Base-by-base conservation (phyloP, 2,888 invertebrate species). In the Melanostoma scalare region DNA sequence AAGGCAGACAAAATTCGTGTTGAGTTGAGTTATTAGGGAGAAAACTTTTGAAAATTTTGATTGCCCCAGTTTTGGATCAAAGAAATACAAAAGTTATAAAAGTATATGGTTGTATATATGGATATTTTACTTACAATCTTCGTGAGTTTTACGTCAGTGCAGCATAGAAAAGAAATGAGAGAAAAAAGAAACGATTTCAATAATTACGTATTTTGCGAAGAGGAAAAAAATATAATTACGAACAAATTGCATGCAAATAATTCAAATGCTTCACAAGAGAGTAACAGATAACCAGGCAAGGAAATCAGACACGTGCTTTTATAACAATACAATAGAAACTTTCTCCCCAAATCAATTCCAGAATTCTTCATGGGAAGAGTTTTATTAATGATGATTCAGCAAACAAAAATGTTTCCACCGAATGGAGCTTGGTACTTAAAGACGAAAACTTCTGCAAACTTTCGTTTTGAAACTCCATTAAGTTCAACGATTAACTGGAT, bases 121-220 rank as follows among this genome's bases (percentile, higher is more conserved):
- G 20, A 20, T 20, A 20, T 20, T 48, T 77, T 82, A 82, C 81
- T 82, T 82, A 82, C 81, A 82, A 73, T 77, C 81, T 81, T 71
- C 44, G 50, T 60, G 63, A 33, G 44, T 38, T 53, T 61, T 75
- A 50, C n/a, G 55, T 20, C 50, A 65, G 53, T n/a, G 50, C 65
- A 38, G 67, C 60, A 81, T 42, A 71, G 53, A 72, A 81, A 76
- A 67, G 44, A 71, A 40, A 77, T 20, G 56, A 56, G 56, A 72
- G 10, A 76, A 69, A 35, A 61, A 33, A 5, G n/a, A 79, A 61
- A 61, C 10, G 68, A 6, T 79, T 53, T 55, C 6, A 6, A 74
- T 74, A 82, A 77, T 68, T 61, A 77, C 48, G 20, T 20, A 20
- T 48, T 36, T 52, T 4, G 40, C 44, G 46, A 46, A 61, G 5